Evolutionary conservation across 2,888 invertebrate genomes (phyloP).

Genomic region (Augiades crinisus): DNA sequence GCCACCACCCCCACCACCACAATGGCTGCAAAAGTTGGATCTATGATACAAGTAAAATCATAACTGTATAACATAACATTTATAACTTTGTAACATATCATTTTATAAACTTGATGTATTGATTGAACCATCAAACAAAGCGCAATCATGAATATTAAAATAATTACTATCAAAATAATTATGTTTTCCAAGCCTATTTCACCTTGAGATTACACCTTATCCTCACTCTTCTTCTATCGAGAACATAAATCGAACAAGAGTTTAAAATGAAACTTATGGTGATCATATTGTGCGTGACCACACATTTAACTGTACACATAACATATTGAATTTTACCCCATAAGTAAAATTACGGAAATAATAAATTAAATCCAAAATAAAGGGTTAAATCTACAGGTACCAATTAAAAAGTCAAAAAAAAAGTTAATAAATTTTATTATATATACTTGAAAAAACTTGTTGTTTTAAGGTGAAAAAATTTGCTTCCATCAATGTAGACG

Average conservation of each 20-base stretch:
- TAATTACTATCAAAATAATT: no score
- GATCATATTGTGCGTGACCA: no score
- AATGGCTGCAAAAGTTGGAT: conserved; percentile 54
- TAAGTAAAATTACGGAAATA: no score
- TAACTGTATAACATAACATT: not conserved
- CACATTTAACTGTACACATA: no score
- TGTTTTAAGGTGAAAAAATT: conserved; percentile 70
- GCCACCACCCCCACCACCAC: conserved; percentile 41
- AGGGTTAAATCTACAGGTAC: not conserved
- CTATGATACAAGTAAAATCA: conserved; percentile 63
- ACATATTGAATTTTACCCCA: no score
- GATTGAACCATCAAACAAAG: not conserved
- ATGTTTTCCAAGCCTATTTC: no score
- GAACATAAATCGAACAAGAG: no score
- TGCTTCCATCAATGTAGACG: conserved; percentile 62
- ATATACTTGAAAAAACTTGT: not conserved
- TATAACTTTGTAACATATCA: not conserved
- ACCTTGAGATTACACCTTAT: no score
- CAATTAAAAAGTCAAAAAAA: not conserved
- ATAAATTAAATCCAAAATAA: no score
- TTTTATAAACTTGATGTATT: not conserved
- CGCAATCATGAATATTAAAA: no score
- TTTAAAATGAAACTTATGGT: no score
- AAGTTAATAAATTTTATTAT: not conserved
- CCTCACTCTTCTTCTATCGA: no score